A percentile compares a stretch with the other conserved stretches of the same genome.
phyloP scores from a whole-genome alignment of 1,140 invertebrate species.

The Hesperophylax magnus region DNA sequence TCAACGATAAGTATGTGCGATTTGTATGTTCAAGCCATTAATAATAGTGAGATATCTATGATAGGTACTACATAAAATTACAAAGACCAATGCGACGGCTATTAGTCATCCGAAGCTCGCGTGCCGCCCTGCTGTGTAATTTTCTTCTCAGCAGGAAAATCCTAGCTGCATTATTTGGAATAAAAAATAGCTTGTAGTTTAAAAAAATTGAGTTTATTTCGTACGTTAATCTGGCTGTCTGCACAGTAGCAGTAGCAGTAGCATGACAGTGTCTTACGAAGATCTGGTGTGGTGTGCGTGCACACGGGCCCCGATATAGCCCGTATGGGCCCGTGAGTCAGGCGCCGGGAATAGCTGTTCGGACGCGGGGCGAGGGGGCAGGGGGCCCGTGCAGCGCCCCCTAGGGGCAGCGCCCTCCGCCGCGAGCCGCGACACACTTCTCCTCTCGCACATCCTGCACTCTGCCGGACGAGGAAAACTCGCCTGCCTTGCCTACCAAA shows the following conservation, averaged over 20 bases:
- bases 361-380: constrained; percentile 58
- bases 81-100: no score
- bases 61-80: no score
- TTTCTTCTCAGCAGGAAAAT: no score
- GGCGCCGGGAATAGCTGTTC: constrained; percentile 2
- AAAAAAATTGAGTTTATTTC: not conserved
- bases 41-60: no score
- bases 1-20: no score
- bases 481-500: not conserved
- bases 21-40: no score
- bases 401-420: constrained; percentile 30
- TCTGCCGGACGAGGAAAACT: constrained; percentile 3
- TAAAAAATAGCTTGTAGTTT: no score
- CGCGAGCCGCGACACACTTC: constrained; percentile 48
- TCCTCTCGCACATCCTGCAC: not conserved
- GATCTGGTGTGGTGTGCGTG: constrained; percentile 8
- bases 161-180: no score
- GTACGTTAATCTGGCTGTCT: not conserved
- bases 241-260: no score
- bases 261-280: not conserved
- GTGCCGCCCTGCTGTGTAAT: not conserved
- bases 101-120: not conserved
- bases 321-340: constrained; percentile 8
- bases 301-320: constrained; percentile 32
- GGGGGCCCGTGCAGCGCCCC: constrained; percentile 61